Base-by-base conservation (phyloP, 1,140 invertebrate genomes). In the Leucophenga varia region DNA sequence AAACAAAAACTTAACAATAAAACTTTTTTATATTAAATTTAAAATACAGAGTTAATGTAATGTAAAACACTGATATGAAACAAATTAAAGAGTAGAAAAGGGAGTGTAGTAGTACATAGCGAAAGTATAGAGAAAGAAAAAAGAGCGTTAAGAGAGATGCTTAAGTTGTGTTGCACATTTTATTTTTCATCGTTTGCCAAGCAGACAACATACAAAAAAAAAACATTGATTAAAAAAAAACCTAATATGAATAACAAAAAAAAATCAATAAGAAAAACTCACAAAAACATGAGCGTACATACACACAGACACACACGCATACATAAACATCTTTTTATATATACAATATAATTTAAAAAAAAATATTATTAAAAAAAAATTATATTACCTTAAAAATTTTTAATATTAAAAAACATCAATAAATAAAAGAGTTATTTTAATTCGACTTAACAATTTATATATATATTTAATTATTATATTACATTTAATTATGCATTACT, bases 141-240 rank as follows among this genome's bases (percentile, higher is more conserved):
- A 34, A n/a, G n/a, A n/a, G n/a, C n/a, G 5, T 34, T 34, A 34
- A n/a, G 59, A 51, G 61, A 63, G 63, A 67, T 67, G 63, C 63
- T 67, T 67, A 63, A 65, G 64, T 67, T 67, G 63, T 63, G 59
- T 67, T 67, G 63, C 63, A 67, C 63, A 67, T 63, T 64, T 64
- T 37, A 55, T 67, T 63, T 51, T 67, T 67, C 64, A 67, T 67
- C 63, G 63, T 67, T 67, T 67, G 63, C 63, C 63, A 67, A 67
- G 63, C 63, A 67, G 63, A 67, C 63, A 61, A 49, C 46, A 52
- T 25, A 57, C 41, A 46, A 44, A 37, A 47, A 58, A 19, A 21
- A 49, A 54, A 36, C 43, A n/a, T n/a, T n/a, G n/a, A n/a, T n/a
- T n/a, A n/a, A n/a, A n/a, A n/a, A n/a, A n/a, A n/a, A n/a, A n/a